Percentiles rank a stretch among this genome's conserved stretches.
Conservation (phyloP, 2,797 vertebrate species). For the Pseudochirops corinnae region DNA sequence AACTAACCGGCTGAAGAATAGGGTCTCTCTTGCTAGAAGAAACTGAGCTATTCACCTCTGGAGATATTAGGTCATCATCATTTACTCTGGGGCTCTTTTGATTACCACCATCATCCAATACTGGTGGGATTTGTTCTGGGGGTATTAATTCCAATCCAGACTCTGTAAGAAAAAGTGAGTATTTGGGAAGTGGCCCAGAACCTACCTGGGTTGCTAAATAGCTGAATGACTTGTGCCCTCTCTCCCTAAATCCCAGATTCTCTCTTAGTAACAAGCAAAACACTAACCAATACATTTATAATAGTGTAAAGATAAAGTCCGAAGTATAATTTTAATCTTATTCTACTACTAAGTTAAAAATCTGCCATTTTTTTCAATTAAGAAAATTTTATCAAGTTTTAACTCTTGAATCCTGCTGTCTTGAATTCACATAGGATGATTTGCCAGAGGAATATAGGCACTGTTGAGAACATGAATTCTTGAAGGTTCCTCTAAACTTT, state of each 20-base stretch:
- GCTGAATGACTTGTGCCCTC: neutral
- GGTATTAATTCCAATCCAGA: slow-evolving; percentile 89
- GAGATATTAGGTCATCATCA: slow-evolving; percentile 85
- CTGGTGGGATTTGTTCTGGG: slow-evolving; percentile 82
- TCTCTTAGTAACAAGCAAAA: slow-evolving; percentile 19
- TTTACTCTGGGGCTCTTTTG: slow-evolving; percentile 87
- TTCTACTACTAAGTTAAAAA: neutral
- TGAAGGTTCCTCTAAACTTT: neutral
- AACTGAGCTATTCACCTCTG: slow-evolving; percentile 91
- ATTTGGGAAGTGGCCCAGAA: neutral
- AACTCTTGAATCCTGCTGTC: neutral
- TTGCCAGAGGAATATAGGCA: neutral
- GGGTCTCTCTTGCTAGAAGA: slow-evolving; percentile 91
- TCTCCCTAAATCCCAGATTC: slow-evolving; percentile 3
- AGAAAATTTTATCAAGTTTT: slow-evolving; percentile 8
- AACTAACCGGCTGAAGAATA: slow-evolving; percentile 89
- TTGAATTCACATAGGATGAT: neutral
- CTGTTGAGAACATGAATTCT: neutral
- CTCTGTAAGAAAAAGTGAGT: slow-evolving; percentile 85
- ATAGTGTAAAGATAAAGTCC: neutral
- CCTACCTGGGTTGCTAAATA: neutral
- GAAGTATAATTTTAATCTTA: neutral
- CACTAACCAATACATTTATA: slow-evolving; percentile 18
- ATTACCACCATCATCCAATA: slow-evolving; percentile 71
- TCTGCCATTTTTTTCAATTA: neutral